phyloP scores from a whole-genome alignment of 2,888 invertebrate genomes.

The Anthophora plumipes region DNA sequence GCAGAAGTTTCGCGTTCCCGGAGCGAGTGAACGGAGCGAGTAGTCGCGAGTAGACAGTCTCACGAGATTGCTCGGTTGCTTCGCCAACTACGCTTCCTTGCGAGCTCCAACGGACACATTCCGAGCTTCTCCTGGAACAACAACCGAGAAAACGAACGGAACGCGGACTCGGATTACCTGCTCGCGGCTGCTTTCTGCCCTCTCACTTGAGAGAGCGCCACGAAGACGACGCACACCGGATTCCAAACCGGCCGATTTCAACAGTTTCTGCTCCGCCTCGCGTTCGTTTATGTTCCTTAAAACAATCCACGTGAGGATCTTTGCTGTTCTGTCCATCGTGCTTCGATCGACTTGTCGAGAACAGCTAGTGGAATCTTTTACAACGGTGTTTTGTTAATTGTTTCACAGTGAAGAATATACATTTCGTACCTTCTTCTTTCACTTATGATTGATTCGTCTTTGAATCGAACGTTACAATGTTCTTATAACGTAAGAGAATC shows the following conservation, averaged over 20 bases:
- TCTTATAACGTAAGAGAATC: background rate
- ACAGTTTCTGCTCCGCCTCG: background rate
- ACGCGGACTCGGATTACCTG: constrained; percentile 27
- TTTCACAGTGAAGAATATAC: background rate
- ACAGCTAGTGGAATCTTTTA: too few species aligned
- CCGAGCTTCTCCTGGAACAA: constrained; percentile 48
- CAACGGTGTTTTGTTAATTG: too few species aligned
- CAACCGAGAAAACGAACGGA: constrained; percentile 41
- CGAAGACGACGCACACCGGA: constrained; percentile 5
- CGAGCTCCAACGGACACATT: constrained; percentile 25
- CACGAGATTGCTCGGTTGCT: constrained; percentile 59
- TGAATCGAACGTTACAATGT: background rate
- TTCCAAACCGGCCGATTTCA: constrained; percentile 1
- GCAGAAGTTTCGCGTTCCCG: constrained; percentile 55
- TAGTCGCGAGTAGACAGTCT: constrained; percentile 56
- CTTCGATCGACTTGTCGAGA: too few species aligned
- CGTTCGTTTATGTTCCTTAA: constrained; percentile 15
- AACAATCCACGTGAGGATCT: constrained; percentile 21
- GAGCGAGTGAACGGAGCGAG: constrained; percentile 42
- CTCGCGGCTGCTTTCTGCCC: background rate
- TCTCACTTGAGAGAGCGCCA: constrained; percentile 19
- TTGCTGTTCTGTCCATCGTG: background rate
- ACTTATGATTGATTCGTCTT: background rate
- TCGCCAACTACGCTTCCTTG: constrained; percentile 48
- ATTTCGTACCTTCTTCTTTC: too few species aligned